Base-by-base conservation (phyloP, 2,888 invertebrate genomes). In the Cancer borealis region DNA sequence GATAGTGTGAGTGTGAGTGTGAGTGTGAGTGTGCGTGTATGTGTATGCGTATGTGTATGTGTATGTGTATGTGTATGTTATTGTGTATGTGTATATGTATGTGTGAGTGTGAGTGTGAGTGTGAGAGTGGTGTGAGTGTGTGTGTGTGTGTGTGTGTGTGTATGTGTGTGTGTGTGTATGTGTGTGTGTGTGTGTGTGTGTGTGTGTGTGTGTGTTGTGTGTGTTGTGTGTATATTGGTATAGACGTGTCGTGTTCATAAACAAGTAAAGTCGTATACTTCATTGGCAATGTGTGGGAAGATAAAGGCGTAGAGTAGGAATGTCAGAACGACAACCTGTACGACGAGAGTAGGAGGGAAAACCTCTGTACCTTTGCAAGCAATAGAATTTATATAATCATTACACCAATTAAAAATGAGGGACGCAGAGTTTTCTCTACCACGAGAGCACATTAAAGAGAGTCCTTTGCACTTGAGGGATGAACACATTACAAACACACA, bases 61-160 rank as follows among this genome's bases (percentile, higher is more conserved):
- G n/a, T n/a, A n/a, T 14, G 5, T 79, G 26, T 26, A 26, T n/a
- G 73, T 79, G 26, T n/a, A 26, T 79, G n/a, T 26, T 4, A 17
- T 3, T 66, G 17, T 66, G 66, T n/a, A 6, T 12, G 84, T 84
- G 84, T 84, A 39, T 84, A 14, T 39, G 84, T 30, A 39, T 84
- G 84, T 84, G 84, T 84, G 30, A 12, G 39, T 30, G 21, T 84
- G 84, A 39, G 21, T 39, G 73, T 73, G n/a, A n/a, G 73, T 73
- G n/a, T 73, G 73, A n/a, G n/a, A n/a, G n/a, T n/a, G n/a, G n/a
- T 30, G 17, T 79, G 79, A 10, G 8, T 26, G 79, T 79, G 79
- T 84, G 79, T 84, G 79, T 30, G 79, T 26, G 79, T 84, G 79
- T 84, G 79, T 84, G 79, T 73, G 73, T 73, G 73, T 73, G 73